These are phyloP conservation scores for Halictus rubicundus DNA, from an alignment of 1,140 invertebrate genomes.

Conservation along the genomic window DNA sequence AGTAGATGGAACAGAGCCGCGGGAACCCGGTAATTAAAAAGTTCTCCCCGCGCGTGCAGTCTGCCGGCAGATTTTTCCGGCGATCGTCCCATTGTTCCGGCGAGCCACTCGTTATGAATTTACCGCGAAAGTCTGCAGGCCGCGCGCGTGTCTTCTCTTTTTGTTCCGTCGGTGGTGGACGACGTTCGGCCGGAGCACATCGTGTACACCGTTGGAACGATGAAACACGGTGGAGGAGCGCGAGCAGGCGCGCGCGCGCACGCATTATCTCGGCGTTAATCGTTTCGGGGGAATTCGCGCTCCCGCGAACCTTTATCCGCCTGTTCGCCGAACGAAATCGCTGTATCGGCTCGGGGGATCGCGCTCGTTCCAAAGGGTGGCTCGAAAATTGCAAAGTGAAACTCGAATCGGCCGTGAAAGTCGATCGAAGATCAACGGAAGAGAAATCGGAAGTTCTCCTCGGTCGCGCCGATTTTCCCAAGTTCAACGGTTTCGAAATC, in stretches of 20 bases:
- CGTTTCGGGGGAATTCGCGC: constrained; percentile 5
- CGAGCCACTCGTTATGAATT: constrained; percentile 34
- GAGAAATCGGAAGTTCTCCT: constrained; percentile 21
- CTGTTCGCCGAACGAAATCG: constrained; percentile 4
- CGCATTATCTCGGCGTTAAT: constrained; percentile 12
- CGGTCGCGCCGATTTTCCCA: too few species aligned
- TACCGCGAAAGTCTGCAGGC: constrained; percentile 12
- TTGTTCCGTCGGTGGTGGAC: too few species aligned
- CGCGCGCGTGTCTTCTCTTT: not conserved
- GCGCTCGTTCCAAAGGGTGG: constrained; percentile 32
- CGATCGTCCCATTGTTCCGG: not conserved
- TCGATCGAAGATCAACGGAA: constrained; percentile 30
- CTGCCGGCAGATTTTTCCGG: constrained; percentile 27
- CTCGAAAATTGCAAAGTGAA: constrained; percentile 36
- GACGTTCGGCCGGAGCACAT: too few species aligned
- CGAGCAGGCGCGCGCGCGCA: too few species aligned
- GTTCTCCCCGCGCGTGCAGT: constrained; percentile 10
- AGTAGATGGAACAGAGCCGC: not conserved
- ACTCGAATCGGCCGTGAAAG: constrained; percentile 41
- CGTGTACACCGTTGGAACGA: too few species aligned
- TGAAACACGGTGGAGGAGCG: too few species aligned
- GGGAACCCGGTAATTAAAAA: constrained; percentile 39
- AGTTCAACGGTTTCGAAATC: not conserved
- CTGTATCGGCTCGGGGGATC: constrained; percentile 14
- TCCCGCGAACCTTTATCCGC: not conserved